Conservation (phyloP, 2,888 invertebrate species). For the Panzeria rudis region DNA sequence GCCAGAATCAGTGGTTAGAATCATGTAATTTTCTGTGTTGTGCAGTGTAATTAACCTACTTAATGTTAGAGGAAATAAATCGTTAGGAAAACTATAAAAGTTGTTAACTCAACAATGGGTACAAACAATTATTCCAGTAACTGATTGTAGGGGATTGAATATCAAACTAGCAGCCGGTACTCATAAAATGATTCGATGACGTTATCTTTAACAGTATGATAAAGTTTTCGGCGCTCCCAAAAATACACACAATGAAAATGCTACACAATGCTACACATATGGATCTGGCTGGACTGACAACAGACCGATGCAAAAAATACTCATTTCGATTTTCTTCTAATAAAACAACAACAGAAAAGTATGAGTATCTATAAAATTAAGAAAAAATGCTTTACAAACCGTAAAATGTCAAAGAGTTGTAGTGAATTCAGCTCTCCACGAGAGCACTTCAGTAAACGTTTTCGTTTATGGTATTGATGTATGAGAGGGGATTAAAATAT, state of each 20-base stretch:
- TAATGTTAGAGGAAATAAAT: too few species aligned
- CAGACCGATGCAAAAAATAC: conserved; percentile 30
- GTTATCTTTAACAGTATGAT: conserved; percentile 44
- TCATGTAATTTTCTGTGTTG: too few species aligned
- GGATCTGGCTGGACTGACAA: conserved; percentile 35
- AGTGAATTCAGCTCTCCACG: conserved; percentile 38
- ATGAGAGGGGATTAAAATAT: conserved; percentile 33
- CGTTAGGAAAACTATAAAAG: neutral
- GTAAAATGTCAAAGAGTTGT: conserved; percentile 34
- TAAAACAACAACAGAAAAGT: conserved; percentile 12
- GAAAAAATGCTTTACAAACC: conserved; percentile 10
- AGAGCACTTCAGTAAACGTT: conserved; percentile 26
- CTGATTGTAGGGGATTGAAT: conserved; percentile 26
- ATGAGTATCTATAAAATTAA: neutral
- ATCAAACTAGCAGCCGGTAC: neutral
- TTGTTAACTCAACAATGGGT: neutral
- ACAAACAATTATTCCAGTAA: neutral
- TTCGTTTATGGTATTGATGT: conserved; percentile 3
- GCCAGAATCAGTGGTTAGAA: too few species aligned
- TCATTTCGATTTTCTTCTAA: conserved; percentile 2
- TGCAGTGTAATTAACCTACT: too few species aligned
- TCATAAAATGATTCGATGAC: conserved; percentile 40
- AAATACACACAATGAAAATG: conserved; percentile 2
- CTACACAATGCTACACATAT: neutral
- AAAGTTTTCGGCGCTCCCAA: conserved; percentile 36